phyloP scores from a whole-genome alignment of 2,113 vertebrate genomes.

The Empidonax traillii region DNA sequence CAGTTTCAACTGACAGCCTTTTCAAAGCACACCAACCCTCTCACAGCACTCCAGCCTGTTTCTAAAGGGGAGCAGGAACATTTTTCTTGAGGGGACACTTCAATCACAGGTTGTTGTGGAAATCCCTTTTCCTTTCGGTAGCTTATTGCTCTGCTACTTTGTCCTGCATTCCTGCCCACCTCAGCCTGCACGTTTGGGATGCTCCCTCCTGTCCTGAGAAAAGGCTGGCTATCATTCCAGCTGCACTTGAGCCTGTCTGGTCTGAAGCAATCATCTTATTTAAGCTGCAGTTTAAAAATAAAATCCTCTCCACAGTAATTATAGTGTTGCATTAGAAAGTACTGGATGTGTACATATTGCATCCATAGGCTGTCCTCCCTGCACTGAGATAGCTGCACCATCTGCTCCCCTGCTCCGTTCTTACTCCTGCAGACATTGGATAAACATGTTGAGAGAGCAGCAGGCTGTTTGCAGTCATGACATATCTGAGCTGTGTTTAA shows the following conservation, averaged over 20 bases:
- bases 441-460: constrained; percentile 55
- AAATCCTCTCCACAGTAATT: constrained; percentile 23
- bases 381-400: constrained; percentile 26
- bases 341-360: not conserved
- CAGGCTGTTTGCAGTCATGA: constrained; percentile 52
- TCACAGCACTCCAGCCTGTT: not conserved
- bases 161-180: not conserved
- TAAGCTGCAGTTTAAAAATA: constrained; percentile 32
- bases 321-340: constrained; percentile 1
- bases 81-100: not conserved
- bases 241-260: constrained; percentile 13
- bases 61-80: not conserved
- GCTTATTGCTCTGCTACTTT: not conserved
- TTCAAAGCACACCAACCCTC: not conserved
- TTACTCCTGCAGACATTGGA: constrained; percentile 51
- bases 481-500: constrained; percentile 49
- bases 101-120: not conserved
- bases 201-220: not conserved
- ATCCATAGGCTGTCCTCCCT: not conserved
- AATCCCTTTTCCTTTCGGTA: not conserved
- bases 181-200: not conserved
- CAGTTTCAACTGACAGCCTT: not conserved
- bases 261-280: constrained; percentile 37
- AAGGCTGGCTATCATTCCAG: not conserved
- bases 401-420: constrained; percentile 56